Evolutionary conservation across 2,113 vertebrate species (phyloP).

Genomic region (Empidonax traillii): DNA sequence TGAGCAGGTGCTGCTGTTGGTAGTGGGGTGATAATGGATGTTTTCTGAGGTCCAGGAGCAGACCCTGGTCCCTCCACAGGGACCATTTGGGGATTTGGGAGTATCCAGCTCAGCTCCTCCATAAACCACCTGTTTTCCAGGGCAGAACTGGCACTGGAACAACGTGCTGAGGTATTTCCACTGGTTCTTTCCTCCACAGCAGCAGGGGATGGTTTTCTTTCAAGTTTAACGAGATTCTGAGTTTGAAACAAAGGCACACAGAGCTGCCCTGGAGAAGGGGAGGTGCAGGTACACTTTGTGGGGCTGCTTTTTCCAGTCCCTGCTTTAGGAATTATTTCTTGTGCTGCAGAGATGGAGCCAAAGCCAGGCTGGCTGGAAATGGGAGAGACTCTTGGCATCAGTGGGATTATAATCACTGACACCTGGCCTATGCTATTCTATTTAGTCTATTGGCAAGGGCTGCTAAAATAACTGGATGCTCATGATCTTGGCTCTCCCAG

Average conservation of each 20-base stretch:
- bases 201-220: rapidly evolving
- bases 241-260: rapidly evolving
- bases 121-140: not conserved
- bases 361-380: not conserved
- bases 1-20: not conserved
- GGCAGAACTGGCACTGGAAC: not conserved
- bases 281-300: not conserved
- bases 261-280: not conserved
- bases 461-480: constrained; percentile 25
- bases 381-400: constrained; percentile 20
- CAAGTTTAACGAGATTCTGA: not conserved
- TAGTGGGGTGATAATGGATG: not conserved
- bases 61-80: not conserved
- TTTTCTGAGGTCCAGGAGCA: not conserved
- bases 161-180: rapidly evolving
- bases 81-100: not conserved
- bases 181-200: not conserved
- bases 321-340: not conserved
- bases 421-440: constrained; percentile 20
- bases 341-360: not conserved
- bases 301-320: not conserved
- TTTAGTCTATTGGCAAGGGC: constrained; percentile 38
- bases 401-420: constrained; percentile 32
- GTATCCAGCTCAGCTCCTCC: not conserved
- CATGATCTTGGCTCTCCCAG: constrained; percentile 23